Evolutionary conservation across 2,113 vertebrate genomes (phyloP), one percentile per base, ranked within the genome.

Genomic region (Glaucomys volans): DNA sequence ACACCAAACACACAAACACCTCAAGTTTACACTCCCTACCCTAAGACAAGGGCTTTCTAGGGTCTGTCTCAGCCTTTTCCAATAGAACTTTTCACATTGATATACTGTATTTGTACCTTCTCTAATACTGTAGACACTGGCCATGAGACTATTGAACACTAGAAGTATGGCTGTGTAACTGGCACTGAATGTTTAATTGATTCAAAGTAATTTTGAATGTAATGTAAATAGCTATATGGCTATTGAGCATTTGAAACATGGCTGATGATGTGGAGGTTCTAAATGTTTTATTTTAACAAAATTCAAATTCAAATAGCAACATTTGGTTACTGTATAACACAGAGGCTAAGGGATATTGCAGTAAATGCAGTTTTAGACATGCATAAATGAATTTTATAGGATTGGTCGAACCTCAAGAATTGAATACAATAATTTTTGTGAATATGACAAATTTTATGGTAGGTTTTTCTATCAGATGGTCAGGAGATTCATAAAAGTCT

Each of bases 201-300:
- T 44, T 93, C n/a, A 75, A 91, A 44, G 4, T 83, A 62, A 64
- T 59, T 90, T 91, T 85, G 79, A 92, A 82, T 82, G 2, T n/a
- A 87, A 82, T 47, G 59, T 89, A 89, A 93, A 84, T 84, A 94
- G 20, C 24, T 80, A 4, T 44, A 8, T 89, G 40, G 2, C 52
- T 57, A 2, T n/a, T 74, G 40, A 91, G 24, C 24, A 47, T 80
- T 82, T 91, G 50, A 7, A 84, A 75, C 32, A 69, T 37, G n/a
- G 11, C 26, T 83, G 40, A 52, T 76, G 26, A 95, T 37, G 64
- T 47, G 35, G 18, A 93, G 2, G n/a, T 67, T 52, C 2, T 93
- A 17, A 28, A 86, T 87, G 75, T 83, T 66, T 72, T 76, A 85
- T 28, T 80, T 83, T 54, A 82, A 86, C 83, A 74, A 50, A 81